Conservation (phyloP, 1,140 invertebrate genomes). For the Delia radicum region DNA sequence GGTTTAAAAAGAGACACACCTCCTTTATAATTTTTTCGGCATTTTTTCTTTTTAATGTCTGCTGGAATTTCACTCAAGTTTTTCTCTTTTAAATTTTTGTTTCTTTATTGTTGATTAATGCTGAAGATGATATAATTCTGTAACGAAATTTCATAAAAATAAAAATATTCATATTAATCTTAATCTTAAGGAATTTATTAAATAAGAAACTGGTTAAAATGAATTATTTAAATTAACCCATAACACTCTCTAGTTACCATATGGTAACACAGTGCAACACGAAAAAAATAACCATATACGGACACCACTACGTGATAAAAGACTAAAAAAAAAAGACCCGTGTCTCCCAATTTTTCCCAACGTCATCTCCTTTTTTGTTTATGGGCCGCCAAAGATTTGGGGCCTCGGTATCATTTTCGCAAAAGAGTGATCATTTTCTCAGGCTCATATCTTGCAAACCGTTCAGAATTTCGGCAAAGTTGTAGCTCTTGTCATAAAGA, state of each 20-base stretch:
- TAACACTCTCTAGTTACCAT: not conserved
- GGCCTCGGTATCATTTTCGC: too few species aligned
- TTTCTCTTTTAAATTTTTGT: not conserved
- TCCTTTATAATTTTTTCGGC: not conserved
- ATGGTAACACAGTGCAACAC: not conserved
- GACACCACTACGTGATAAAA: too few species aligned
- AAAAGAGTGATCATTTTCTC: too few species aligned
- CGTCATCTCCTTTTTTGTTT: too few species aligned
- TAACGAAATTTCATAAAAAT: not conserved
- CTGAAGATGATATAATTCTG: slow-evolving; percentile 13
- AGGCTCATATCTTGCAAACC: too few species aligned
- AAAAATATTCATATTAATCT: not conserved
- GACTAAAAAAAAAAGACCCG: too few species aligned
- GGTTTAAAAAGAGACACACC: not conserved
- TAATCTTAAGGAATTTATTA: not conserved
- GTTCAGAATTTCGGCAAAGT: too few species aligned
- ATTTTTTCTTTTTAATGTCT: not conserved
- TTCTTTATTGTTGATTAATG: not conserved
- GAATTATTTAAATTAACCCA: not conserved
- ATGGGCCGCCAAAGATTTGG: too few species aligned
- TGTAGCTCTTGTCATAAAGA: too few species aligned
- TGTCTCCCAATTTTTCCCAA: too few species aligned
- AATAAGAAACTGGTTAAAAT: not conserved
- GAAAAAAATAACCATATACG: too few species aligned
- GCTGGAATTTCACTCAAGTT: not conserved